Evolutionary conservation across 2,797 vertebrate species (phyloP), one percentile per base, ranked within the genome.

Genomic region (Ficedula albicollis): DNA sequence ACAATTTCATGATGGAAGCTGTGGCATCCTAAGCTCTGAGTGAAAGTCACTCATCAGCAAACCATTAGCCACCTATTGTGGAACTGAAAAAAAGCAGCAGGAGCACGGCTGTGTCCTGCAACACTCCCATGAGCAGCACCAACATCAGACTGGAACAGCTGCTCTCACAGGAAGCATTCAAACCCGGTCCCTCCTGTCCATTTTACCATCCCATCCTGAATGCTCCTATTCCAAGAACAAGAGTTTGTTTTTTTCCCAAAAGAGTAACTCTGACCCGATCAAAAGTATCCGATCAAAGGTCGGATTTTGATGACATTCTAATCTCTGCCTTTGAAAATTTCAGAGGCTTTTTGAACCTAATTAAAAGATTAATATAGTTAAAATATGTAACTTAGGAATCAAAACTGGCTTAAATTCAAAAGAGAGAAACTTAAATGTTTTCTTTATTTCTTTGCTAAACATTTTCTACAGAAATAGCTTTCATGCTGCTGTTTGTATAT

Each of bases 111-210:
- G 41, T 5, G 48, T 62, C 36, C 67, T 56, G 34, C 27, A 70
- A 38, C 38, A 15, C 59, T 26, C n/a, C 64, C 9, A 16, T 1
- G 54, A 84, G 54, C 67, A 59, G 67, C 69, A 36, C 23, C 5
- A 22, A 15, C 26, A 43, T 54, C 76, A 43, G 43, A 36, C 38
- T 5, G 11, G 16, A 76, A 90, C 49, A 70, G 80, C 80, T 62
- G 5, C 54, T 38, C 54, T 60, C 27, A 44, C 64, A 29, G 75
- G 76, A 83, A 75, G 43, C 66, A 6, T 22, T 30, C 73, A 58
- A 39, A 78, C 12, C 12, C 0, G 0, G 17, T 48, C 29, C 60
- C 68, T 92, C 72, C 54, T 36, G 49, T 26, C 48, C 29, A 1
- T 58, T 78, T 49, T 49, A 82, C 21, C 23, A 64, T 20, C 43